A percentile compares a stretch with the other conserved stretches of the same genome.
Conservation (phyloP, 2,113 vertebrate genomes). For the Calyptomena viridis region DNA sequence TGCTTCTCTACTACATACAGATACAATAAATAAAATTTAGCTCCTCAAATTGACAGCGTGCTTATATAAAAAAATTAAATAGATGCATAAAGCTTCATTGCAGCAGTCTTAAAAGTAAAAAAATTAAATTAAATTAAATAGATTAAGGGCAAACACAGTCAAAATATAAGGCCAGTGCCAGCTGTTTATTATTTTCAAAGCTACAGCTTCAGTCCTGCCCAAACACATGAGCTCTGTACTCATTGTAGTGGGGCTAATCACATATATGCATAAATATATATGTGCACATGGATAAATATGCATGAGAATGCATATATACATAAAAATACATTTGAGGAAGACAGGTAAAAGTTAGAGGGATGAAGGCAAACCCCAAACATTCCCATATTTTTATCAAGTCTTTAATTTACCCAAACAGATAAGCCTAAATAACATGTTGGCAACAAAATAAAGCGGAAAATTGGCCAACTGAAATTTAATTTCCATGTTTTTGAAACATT, state of each 20-base stretch:
- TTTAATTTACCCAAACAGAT: background rate
- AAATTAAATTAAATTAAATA: background rate
- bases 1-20: background rate
- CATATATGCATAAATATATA: fast-evolving
- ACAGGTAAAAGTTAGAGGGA: background rate
- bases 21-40: background rate
- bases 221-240: background rate
- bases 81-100: background rate
- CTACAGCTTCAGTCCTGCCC: background rate
- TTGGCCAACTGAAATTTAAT: background rate
- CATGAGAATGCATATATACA: background rate
- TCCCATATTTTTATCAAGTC: background rate
- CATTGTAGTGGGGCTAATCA: background rate
- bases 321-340: background rate
- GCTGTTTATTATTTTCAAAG: background rate
- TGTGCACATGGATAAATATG: background rate
- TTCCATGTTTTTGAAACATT: background rate
- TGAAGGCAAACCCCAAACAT: background rate
- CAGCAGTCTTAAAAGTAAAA: background rate
- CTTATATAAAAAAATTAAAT: background rate
- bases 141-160: background rate
- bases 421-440: fast-evolving
- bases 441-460: background rate
- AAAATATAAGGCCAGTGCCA: background rate
- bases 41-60: background rate